phyloP scores from a whole-genome alignment of 1,140 invertebrate species.

The Drosophila nasuta region DNA sequence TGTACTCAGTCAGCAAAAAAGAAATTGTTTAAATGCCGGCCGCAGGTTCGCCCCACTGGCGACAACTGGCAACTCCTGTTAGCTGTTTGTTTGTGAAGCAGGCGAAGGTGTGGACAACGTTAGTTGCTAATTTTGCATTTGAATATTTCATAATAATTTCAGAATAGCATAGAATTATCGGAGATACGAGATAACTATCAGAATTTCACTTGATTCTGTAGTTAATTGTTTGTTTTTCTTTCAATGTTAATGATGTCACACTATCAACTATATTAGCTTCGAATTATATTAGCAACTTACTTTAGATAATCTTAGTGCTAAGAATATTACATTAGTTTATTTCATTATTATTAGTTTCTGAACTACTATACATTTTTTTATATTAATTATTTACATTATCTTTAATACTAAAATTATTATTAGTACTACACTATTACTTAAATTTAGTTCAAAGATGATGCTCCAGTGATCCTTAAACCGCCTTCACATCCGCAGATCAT shows the following conservation, averaged over 20 bases:
- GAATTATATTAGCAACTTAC: too few species aligned
- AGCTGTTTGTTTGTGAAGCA: slow-evolving; percentile 14
- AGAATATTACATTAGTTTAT: too few species aligned
- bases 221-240: too few species aligned
- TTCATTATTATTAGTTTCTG: too few species aligned
- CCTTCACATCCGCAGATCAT: background rate
- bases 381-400: background rate
- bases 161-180: background rate
- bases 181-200: too few species aligned
- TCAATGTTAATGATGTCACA: too few species aligned
- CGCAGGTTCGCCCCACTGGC: slow-evolving; percentile 57
- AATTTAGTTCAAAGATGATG: too few species aligned
- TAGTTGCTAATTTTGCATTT: slow-evolving; percentile 26
- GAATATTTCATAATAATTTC: slow-evolving; percentile 4
- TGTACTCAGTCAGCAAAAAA: slow-evolving; percentile 62
- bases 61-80: slow-evolving; percentile 47
- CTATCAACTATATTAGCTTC: too few species aligned
- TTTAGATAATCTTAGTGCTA: too few species aligned
- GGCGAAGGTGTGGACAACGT: slow-evolving; percentile 38
- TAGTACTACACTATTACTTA: background rate
- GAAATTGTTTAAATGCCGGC: slow-evolving; percentile 72
- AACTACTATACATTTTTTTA: background rate
- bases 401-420: background rate
- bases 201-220: too few species aligned
- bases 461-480: too few species aligned